Evolutionary conservation across 2,888 invertebrate genomes (phyloP), one percentile per base, ranked within the genome.

Genomic region (Osmoderma eremita): DNA sequence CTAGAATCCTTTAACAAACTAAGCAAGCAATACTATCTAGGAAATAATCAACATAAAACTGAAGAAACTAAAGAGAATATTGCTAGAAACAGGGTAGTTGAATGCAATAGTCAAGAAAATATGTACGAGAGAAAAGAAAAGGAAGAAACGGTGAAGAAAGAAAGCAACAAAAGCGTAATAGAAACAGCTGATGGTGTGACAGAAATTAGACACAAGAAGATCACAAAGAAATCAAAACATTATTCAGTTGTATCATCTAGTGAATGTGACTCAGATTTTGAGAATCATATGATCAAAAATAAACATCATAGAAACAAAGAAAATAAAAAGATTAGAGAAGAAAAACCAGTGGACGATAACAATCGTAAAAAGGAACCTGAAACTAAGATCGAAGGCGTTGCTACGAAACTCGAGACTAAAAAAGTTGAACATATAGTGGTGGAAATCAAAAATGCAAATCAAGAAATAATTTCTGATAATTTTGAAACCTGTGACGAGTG

Each of bases 401-500:
- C 10, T 24, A 51, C 20, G 10, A 2, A 36, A 30, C 15, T 36
- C 17, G 2, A 30, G 12, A 56, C 63, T 50, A 67, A 71, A 39
- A 50, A 68, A 13, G 54, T 70, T 39, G 53, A 64, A 10, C 30
- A 30, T 6, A 6, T 30, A 30, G 10, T 30, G 42, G 42, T 56
- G 36, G 64, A 67, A 13, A 17, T 38, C 56, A 20, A 49, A 3
- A 66, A 64, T 38, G 64, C 58, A 36, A 24, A 45, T 36, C 45
- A 67, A 50, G 63, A 63, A 56, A 51, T 39, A 42, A 45, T 61
- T 61, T 17, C 45, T 3, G 58, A 45, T 15, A n/a, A 61, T 17
- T 61, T 61, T 36, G 58, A 61, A 61, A 17, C 12, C 17, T 61
- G 42, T 13, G 50, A 63, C 13, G 66, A 69, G 45, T 73, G 75